phyloP scores from a whole-genome alignment of 37 sponge, comb jelly and placozoan genomes.

The Diacarnus erythraeanus region DNA sequence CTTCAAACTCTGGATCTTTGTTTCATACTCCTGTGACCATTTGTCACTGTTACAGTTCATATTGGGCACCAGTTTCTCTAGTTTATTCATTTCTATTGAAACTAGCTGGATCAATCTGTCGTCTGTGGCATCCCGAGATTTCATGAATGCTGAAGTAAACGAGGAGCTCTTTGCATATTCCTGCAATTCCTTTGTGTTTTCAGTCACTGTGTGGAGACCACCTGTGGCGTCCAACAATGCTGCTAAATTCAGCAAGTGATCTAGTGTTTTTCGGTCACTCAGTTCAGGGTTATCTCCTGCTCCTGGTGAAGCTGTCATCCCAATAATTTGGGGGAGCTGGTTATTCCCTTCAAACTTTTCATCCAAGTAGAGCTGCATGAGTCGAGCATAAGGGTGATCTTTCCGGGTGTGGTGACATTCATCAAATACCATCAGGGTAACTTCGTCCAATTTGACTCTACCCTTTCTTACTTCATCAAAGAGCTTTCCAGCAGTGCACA shows the following conservation, averaged over 20 bases:
- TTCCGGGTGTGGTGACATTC: constrained; percentile 88
- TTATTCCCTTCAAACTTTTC: constrained; percentile 16
- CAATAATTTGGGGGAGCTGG: constrained; percentile 59
- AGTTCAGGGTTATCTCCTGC: constrained; percentile 45
- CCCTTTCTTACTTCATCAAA: constrained; percentile 22
- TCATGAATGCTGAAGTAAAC: neutral
- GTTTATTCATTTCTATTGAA: constrained; percentile 12
- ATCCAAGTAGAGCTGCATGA: constrained; percentile 60
- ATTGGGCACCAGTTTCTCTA: constrained; percentile 5
- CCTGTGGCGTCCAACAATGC: constrained; percentile 74
- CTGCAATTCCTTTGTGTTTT: constrained; percentile 40
- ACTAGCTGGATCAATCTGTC: constrained; percentile 21
- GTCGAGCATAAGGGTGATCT: constrained; percentile 45
- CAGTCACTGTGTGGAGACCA: constrained; percentile 50
- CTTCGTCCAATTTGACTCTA: constrained; percentile 17
- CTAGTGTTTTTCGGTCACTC: constrained; percentile 3
- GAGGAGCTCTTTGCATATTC: constrained; percentile 4
- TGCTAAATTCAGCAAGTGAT: constrained; percentile 56
- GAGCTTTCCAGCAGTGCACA: constrained; percentile 75
- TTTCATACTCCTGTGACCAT: constrained; percentile 36
- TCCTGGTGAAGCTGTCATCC: constrained; percentile 79
- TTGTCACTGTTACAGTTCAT: neutral
- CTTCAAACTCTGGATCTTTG: constrained; percentile 24
- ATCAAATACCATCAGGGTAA: constrained; percentile 80
- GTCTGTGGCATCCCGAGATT: constrained; percentile 8